Evolutionary conservation across 2,888 invertebrate genomes (phyloP).

Genomic region (Noctua janthe): DNA sequence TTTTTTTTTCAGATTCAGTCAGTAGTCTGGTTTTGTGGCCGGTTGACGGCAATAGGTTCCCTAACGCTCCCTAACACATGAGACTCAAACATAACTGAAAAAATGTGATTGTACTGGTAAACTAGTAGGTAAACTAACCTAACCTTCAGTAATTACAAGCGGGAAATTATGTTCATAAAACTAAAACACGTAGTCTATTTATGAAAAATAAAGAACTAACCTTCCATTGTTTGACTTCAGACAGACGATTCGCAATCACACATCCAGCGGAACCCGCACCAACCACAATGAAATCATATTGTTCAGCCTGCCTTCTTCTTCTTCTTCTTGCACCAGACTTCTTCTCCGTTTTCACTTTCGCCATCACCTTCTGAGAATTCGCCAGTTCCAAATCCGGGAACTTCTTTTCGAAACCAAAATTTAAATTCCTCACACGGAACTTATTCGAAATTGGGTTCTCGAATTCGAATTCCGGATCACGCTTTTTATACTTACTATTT

Average conservation of each 20-base stretch:
- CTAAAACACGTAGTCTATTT: not conserved
- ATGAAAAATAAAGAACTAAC: conserved; percentile 77
- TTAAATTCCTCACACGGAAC: conserved; percentile 37
- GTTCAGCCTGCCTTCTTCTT: conserved; percentile 78
- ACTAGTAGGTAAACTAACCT: too few species aligned
- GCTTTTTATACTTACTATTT: not conserved
- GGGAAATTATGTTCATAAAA: not conserved
- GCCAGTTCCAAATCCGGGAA: conserved; percentile 74
- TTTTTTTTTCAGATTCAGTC: not conserved
- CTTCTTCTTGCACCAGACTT: conserved; percentile 65
- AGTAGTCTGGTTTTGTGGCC: not conserved
- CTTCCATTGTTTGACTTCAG: conserved; percentile 91
- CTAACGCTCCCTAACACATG: not conserved
- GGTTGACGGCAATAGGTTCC: not conserved
- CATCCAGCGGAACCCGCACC: conserved; percentile 93
- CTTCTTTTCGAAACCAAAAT: conserved; percentile 65
- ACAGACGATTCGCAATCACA: conserved; percentile 92
- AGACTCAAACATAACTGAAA: not conserved
- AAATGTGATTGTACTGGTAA: not conserved
- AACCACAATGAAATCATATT: conserved; percentile 91
- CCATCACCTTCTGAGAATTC: conserved; percentile 69
- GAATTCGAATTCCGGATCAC: conserved; percentile 6
- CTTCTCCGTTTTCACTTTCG: conserved; percentile 54
- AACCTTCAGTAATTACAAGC: too few species aligned
- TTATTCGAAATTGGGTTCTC: conserved; percentile 59